Conservation (phyloP, 2,888 invertebrate genomes). For the Ochlodes sylvanus region DNA sequence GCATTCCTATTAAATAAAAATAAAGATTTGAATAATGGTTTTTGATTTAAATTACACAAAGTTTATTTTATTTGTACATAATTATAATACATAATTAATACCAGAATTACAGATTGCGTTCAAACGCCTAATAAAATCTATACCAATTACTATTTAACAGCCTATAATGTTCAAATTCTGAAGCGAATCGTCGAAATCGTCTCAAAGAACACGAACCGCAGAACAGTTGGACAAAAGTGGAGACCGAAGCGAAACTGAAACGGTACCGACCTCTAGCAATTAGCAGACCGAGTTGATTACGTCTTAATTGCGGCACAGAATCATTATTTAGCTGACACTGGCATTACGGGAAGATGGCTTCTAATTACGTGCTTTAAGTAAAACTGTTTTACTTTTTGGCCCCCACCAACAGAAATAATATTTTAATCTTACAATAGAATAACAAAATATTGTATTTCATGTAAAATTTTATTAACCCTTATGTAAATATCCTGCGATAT, state of each 20-base stretch:
- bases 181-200: not conserved
- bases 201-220: conserved; percentile 1
- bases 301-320: conserved; percentile 9
- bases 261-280: conserved; percentile 7
- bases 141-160: no score
- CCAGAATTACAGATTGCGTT: no score
- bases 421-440: not conserved
- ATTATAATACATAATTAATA: no score
- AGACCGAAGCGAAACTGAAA: conserved; percentile 3
- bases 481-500: no score
- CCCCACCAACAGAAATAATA: not conserved
- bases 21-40: no score
- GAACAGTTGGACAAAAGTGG: conserved; percentile 1
- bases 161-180: not conserved
- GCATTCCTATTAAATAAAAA: no score
- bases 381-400: not conserved
- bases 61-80: no score
- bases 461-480: no score
- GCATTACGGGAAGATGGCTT: conserved; percentile 2
- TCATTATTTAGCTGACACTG: conserved; percentile 6
- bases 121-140: no score
- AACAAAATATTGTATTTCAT: no score
- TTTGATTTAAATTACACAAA: no score
- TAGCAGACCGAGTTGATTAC: conserved; percentile 13
- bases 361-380: not conserved